A percentile compares a stretch with the other conserved stretches of the same genome.
phyloP scores from a whole-genome alignment of 1,140 invertebrate species.

The Pseudoatta argentina region DNA sequence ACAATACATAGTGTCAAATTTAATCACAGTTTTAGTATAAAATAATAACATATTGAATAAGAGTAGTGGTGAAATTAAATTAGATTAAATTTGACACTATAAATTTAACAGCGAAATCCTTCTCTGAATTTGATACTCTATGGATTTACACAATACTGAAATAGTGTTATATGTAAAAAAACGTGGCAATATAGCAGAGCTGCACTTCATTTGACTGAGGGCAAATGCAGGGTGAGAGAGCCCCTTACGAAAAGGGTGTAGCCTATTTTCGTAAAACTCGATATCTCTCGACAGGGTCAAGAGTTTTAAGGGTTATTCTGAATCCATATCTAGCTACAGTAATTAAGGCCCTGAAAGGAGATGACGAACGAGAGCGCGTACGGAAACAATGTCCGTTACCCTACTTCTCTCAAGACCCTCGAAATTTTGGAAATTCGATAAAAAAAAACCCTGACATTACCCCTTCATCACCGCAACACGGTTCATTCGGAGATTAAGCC shows the following conservation, averaged over 20 bases:
- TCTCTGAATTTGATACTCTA: no score
- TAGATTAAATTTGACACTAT: no score
- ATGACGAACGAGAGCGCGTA: conserved; percentile 39
- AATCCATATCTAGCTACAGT: conserved; percentile 50
- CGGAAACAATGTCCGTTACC: conserved; percentile 61
- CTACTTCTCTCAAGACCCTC: conserved; percentile 20
- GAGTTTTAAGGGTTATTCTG: conserved; percentile 64
- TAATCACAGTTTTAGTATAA: no score
- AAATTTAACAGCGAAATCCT: no score
- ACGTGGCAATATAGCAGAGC: conserved; percentile 30
- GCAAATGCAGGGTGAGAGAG: conserved; percentile 44
- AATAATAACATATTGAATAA: no score
- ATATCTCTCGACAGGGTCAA: conserved; percentile 47
- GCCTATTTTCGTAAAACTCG: conserved; percentile 66
- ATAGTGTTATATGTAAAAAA: conserved; percentile 41
- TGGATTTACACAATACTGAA: background rate
- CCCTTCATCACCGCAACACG: conserved; percentile 1
- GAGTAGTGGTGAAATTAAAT: no score
- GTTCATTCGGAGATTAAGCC: background rate
- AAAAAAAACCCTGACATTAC: background rate
- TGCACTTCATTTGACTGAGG: conserved; percentile 45
- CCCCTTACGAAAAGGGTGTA: conserved; percentile 57
- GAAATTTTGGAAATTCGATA: conserved; percentile 30
- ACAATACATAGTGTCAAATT: no score
- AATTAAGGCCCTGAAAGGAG: conserved; percentile 62